Evolutionary conservation across 2,888 invertebrate genomes (phyloP).

Genomic region (Omphaloscelis lunosa): DNA sequence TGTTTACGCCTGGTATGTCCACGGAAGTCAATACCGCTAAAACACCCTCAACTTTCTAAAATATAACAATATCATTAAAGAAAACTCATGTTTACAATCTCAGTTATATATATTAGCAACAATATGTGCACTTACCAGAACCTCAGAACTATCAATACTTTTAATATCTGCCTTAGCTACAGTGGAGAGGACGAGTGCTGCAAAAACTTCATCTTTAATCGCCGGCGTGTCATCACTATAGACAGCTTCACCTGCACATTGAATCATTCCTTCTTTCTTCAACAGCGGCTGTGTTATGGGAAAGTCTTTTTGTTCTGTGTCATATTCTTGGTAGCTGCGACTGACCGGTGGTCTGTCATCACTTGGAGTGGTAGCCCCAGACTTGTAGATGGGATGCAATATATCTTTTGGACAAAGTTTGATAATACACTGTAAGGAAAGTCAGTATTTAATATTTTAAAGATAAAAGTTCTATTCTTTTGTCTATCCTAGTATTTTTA

Average conservation of each 20-base stretch:
- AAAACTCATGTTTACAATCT: no score
- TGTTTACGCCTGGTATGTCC: constrained; percentile 92
- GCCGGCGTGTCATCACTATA: constrained; percentile 91
- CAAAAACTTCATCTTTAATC: constrained; percentile 90
- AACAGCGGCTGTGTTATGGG: constrained; percentile 76
- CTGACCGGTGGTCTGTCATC: constrained; percentile 75
- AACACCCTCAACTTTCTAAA: constrained; percentile 91
- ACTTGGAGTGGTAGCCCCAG: constrained; percentile 80
- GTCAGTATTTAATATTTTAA: background rate
- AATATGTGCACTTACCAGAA: constrained; percentile 73
- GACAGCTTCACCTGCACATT: constrained; percentile 91
- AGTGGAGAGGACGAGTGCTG: constrained; percentile 90
- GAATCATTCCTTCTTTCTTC: constrained; percentile 86
- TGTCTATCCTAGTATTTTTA: background rate
- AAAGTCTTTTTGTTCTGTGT: constrained; percentile 71
- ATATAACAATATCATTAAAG: background rate
- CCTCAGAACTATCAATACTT: constrained; percentile 89
- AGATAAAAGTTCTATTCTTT: background rate
- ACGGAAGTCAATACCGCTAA: constrained; percentile 90
- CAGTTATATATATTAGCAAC: constrained; percentile 33
- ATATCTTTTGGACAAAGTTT: constrained; percentile 86
- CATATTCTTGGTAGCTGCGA: constrained; percentile 76
- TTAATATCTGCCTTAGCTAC: constrained; percentile 80
- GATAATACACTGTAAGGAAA: constrained; percentile 84
- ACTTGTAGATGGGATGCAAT: constrained; percentile 82